Evolutionary conservation across 2,797 vertebrate genomes (phyloP), one percentile per base, ranked within the genome.

Genomic region (Pogoniulus pusillus): DNA sequence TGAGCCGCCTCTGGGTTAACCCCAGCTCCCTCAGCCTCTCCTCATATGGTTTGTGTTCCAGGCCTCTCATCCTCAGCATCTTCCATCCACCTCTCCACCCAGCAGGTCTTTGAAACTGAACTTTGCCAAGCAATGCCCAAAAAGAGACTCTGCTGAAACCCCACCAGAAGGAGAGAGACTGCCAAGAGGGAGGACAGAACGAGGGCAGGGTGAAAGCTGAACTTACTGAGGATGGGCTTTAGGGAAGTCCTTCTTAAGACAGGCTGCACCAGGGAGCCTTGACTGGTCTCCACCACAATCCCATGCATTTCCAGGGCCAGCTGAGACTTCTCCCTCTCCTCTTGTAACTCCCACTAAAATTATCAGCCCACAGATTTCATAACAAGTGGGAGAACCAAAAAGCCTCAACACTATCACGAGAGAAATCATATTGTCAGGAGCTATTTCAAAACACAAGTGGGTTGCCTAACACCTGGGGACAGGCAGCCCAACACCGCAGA

Each of bases 361-460:
- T 75, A 91, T 75, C 92, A 93, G 85, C 91, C 90, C 89, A 94
- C 91, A 75, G 85, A 93, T 94, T 96, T 94, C 94, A 85, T 90
- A 94, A 94, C 82, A 81, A 85, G 69, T 34, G 84, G 55, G 51
- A 77, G 87, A 94, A 89, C 19, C 53, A 91, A 93, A 93, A 91
- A 93, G 20, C 27, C 70, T 37, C 19, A 90, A 58, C 63, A 57
- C 45, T 94, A 93, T 94, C 86, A 45, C 0, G 63, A 94, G 70
- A 87, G 53, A 89, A 93, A 95, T 93, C 47, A 0, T 65, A 64
- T 78, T 89, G 87, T 90, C 76, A 35, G 69, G 74, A 90, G 41
- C 43, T 87, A 69, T 96, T 95, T 95, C 94, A 94, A 95, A 96
- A 96, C 1, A 1, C 59, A 30, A 49, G 1, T n/a, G 80, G 37